Evolutionary conservation across 1,140 invertebrate species (phyloP).

Genomic region (Phymorhynchus buccinoides): DNA sequence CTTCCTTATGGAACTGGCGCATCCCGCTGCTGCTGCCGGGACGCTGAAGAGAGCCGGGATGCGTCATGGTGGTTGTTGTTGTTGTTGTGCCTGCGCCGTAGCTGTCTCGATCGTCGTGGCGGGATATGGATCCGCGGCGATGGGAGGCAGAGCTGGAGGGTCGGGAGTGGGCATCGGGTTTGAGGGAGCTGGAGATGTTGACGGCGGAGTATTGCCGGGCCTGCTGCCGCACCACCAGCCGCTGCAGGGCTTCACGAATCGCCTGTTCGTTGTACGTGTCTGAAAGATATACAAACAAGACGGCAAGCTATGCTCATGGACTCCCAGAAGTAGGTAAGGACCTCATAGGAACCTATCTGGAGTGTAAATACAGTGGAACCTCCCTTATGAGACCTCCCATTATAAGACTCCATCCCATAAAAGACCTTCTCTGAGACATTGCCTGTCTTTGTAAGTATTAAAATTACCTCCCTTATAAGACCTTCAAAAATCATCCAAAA

Average conservation of each 20-base stretch:
- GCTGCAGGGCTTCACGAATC: conserved; percentile 68
- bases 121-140: conserved; percentile 3
- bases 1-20: conserved; percentile 30
- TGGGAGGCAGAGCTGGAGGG: conserved; percentile 1
- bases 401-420: too few species aligned
- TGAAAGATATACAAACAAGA: too few species aligned
- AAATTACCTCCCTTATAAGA: too few species aligned
- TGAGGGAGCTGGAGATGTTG: conserved; percentile 61
- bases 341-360: too few species aligned
- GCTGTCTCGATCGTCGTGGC: not conserved
- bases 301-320: too few species aligned
- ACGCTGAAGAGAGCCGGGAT: not conserved
- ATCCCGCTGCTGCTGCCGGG: conserved; percentile 18
- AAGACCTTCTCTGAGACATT: too few species aligned
- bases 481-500: too few species aligned
- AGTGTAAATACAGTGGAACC: too few species aligned
- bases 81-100: not conserved
- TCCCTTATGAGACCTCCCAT: too few species aligned
- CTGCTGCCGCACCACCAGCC: conserved; percentile 66
- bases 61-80: not conserved
- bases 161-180: conserved; percentile 23
- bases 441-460: too few species aligned
- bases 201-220: conserved; percentile 68
- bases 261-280: conserved; percentile 68
- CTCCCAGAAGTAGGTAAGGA: too few species aligned